Percentiles rank a stretch among this genome's conserved stretches.
phyloP scores from a whole-genome alignment of 2,797 vertebrate species.

The Chloroceryle inda region DNA sequence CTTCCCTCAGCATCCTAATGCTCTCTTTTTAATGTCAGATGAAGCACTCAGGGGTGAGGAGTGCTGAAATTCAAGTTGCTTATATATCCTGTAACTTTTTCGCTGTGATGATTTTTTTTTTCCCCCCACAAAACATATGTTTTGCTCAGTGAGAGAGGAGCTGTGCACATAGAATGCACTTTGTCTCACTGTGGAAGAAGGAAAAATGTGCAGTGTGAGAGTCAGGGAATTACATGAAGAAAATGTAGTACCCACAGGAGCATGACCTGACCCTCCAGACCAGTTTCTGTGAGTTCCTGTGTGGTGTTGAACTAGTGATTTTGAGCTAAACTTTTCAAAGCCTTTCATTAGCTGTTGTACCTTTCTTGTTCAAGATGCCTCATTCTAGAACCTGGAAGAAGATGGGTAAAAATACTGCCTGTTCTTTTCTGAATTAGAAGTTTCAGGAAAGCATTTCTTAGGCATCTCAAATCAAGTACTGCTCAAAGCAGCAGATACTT shows the following conservation, averaged over 20 bases:
- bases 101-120: rapidly evolving
- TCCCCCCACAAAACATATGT: rapidly evolving
- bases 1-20: not conserved
- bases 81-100: not conserved
- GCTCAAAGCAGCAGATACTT: conserved; percentile 50
- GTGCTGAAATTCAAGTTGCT: not conserved
- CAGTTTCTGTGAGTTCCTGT: not conserved
- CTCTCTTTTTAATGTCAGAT: not conserved
- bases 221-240: not conserved
- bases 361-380: not conserved
- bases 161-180: rapidly evolving
- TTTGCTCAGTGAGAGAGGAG: not conserved
- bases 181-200: not conserved
- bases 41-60: not conserved
- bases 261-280: not conserved
- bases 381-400: not conserved
- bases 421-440: not conserved
- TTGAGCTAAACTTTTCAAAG: not conserved
- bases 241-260: not conserved
- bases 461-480: conserved; percentile 4
- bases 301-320: not conserved
- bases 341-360: not conserved
- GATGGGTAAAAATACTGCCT: not conserved
- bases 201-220: not conserved
- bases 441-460: not conserved